Evolutionary conservation across 1,140 invertebrate species (phyloP).

Genomic region (Gonioctena quinquepunctata): DNA sequence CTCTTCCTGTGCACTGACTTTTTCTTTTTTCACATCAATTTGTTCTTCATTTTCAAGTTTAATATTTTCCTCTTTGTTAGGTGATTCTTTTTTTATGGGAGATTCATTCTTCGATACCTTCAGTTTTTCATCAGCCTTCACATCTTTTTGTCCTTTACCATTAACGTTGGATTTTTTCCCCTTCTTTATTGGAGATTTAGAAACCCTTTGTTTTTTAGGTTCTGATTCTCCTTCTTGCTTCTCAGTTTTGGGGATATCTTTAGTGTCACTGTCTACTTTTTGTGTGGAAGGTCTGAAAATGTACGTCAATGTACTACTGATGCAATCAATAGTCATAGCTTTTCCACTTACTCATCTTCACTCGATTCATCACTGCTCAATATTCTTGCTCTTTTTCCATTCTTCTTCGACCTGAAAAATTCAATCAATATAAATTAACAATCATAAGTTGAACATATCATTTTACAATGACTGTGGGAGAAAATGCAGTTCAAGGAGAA

Average conservation of each 20-base stretch:
- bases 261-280: constrained; percentile 4
- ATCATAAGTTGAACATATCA: too few species aligned
- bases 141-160: not conserved
- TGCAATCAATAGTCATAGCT: too few species aligned
- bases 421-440: too few species aligned
- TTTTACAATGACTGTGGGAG: too few species aligned
- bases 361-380: constrained; percentile 21
- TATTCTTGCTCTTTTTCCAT: constrained; percentile 11
- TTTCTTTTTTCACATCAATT: not conserved
- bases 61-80: not conserved
- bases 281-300: constrained; percentile 1
- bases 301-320: too few species aligned
- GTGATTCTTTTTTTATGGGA: not conserved
- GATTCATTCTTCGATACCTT: not conserved
- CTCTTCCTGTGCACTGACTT: not conserved
- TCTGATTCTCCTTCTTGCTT: constrained; percentile 25
- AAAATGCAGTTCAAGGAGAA: too few species aligned
- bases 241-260: constrained; percentile 26
- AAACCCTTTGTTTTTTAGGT: not conserved
- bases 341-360: constrained; percentile 9
- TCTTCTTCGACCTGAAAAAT: not conserved
- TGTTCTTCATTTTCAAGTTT: not conserved
- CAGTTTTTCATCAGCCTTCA: not conserved
- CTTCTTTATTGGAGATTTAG: not conserved
- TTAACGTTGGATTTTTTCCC: not conserved